phyloP scores from a whole-genome alignment of 1,140 invertebrate species.

The Drosophila nasuta region DNA sequence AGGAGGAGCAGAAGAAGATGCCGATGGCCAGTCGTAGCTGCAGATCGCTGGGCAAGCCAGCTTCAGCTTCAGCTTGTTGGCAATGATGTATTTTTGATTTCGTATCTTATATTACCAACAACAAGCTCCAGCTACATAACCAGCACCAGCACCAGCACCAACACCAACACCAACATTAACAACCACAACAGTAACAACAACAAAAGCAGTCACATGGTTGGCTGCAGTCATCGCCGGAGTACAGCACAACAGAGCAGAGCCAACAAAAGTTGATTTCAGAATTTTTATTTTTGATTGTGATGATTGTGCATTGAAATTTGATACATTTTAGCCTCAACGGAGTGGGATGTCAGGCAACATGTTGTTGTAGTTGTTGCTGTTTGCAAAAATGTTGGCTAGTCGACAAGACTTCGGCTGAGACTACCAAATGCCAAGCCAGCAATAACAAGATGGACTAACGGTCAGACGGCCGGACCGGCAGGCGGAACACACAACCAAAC shows the following conservation, averaged over 20 bases:
- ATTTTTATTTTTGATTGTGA: slow-evolving; percentile 84
- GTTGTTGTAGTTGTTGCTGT: slow-evolving; percentile 49
- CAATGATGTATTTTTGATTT: slow-evolving; percentile 84
- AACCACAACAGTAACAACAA: slow-evolving; percentile 36
- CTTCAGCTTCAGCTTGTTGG: slow-evolving; percentile 67
- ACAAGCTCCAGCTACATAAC: slow-evolving; percentile 50
- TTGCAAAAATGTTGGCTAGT: slow-evolving; percentile 83
- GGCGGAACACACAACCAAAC: background rate
- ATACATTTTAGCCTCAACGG: slow-evolving; percentile 69
- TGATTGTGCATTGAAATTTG: slow-evolving; percentile 84
- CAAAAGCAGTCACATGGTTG: slow-evolving; percentile 23
- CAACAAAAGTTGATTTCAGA: slow-evolving; percentile 76
- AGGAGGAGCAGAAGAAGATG: slow-evolving; percentile 37
- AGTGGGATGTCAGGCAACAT: slow-evolving; percentile 29
- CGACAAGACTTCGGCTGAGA: slow-evolving; percentile 76
- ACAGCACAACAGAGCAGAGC: slow-evolving; percentile 23
- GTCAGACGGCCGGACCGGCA: background rate
- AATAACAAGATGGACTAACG: slow-evolving; percentile 4
- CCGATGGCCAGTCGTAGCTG: slow-evolving; percentile 35
- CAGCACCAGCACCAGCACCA: slow-evolving; percentile 45
- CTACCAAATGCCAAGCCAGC: slow-evolving; percentile 51
- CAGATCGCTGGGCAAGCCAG: slow-evolving; percentile 39
- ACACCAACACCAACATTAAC: slow-evolving; percentile 16
- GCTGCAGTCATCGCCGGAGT: slow-evolving; percentile 40
- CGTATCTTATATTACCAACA: slow-evolving; percentile 84